Evolutionary conservation across 2,113 vertebrate species (phyloP).

Genomic region (Pavo muticus): DNA sequence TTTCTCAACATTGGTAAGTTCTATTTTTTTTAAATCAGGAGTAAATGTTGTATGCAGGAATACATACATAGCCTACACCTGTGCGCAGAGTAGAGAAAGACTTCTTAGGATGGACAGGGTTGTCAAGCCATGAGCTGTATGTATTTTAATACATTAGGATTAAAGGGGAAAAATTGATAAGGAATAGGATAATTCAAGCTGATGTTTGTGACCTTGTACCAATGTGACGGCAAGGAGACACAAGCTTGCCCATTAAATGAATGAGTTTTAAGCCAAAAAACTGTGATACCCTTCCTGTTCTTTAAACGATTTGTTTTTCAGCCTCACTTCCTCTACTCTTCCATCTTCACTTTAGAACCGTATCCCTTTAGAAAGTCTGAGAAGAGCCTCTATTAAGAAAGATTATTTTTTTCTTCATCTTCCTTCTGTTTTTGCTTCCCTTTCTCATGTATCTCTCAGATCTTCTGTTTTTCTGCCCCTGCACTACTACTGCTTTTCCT

Average conservation of each 20-base stretch:
- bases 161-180: not conserved
- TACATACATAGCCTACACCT: not conserved
- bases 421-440: not conserved
- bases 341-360: not conserved
- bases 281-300: not conserved
- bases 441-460: not conserved
- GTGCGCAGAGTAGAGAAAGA: not conserved
- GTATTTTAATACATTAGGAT: not conserved
- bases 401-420: not conserved
- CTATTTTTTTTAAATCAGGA: not conserved
- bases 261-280: not conserved
- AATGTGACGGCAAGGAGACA: not conserved
- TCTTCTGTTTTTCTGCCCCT: not conserved
- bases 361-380: not conserved
- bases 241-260: not conserved
- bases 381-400: not conserved
- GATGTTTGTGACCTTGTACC: not conserved
- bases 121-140: not conserved
- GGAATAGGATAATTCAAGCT: not conserved
- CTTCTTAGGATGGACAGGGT: not conserved
- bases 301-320: not conserved
- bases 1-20: not conserved
- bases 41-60: not conserved
- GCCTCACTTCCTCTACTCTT: not conserved
- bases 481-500: not conserved